Conservation (phyloP, 64 coral and sea anemone species). For the Stylophora pistillata region DNA sequence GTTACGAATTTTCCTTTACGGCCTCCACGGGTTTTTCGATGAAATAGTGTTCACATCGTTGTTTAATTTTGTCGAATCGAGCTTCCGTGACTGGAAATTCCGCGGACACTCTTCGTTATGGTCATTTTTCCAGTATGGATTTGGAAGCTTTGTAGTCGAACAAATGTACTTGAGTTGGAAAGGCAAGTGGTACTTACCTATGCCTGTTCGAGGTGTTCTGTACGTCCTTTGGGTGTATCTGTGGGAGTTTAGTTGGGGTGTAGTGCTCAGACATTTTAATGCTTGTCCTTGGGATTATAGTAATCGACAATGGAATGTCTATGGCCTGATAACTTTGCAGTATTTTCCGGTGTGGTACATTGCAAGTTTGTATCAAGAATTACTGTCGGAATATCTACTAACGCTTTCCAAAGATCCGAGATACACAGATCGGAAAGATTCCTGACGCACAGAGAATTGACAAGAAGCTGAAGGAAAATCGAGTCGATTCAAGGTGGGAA, state of each 20-base stretch:
- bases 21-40: constrained; percentile 52
- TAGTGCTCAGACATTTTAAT: constrained; percentile 14
- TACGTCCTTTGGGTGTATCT: constrained; percentile 46
- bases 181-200: constrained; percentile 21
- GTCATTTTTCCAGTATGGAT: constrained; percentile 52
- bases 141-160: constrained; percentile 50
- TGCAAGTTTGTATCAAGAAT: constrained; percentile 45
- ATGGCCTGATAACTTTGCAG: constrained; percentile 51
- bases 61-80: constrained; percentile 34
- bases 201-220: constrained; percentile 10
- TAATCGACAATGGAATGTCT: constrained; percentile 27
- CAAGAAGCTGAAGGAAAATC: background rate
- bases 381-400: constrained; percentile 38
- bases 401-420: constrained; percentile 10
- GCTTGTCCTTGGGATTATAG: constrained; percentile 57
- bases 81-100: constrained; percentile 48
- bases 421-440: background rate
- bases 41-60: constrained; percentile 56
- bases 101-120: constrained; percentile 56
- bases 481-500: background rate
- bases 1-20: constrained; percentile 46
- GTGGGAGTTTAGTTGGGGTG: constrained; percentile 44
- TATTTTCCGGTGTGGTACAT: constrained; percentile 60
- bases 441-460: background rate
- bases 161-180: constrained; percentile 14